phyloP scores from a whole-genome alignment of 2,888 invertebrate genomes.

The Heliconius ismenius region DNA sequence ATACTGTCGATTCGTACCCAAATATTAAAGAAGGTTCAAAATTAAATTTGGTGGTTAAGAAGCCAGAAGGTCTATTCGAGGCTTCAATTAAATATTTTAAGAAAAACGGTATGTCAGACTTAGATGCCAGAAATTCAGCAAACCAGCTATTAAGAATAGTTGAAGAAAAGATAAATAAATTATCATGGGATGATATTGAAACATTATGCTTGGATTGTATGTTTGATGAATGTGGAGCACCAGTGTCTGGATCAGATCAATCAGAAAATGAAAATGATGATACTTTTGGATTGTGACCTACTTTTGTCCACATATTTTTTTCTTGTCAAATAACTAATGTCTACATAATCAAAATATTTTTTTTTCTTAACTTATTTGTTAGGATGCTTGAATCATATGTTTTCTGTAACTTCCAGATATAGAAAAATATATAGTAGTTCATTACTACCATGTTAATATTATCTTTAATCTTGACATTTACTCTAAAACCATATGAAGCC shows the following conservation, averaged over 20 bases:
- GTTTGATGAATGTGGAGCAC: constrained; percentile 40
- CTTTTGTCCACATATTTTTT: constrained; percentile 21
- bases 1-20: constrained; percentile 85
- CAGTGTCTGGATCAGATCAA: constrained; percentile 46
- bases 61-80: constrained; percentile 83
- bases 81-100: constrained; percentile 82
- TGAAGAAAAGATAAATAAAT: constrained; percentile 75
- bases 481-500: not conserved
- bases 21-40: constrained; percentile 89
- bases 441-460: not conserved
- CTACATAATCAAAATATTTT: not conserved
- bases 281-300: constrained; percentile 42
- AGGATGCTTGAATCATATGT: not conserved
- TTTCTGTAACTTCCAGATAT: not conserved
- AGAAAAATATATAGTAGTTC: not conserved
- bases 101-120: constrained; percentile 82
- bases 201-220: constrained; percentile 53
- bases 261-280: constrained; percentile 57
- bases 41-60: constrained; percentile 86
- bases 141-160: constrained; percentile 81
- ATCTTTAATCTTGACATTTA: not conserved
- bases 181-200: constrained; percentile 84
- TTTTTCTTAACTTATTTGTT: constrained; percentile 1
- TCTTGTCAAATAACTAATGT: not conserved
- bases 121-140: constrained; percentile 83